Percentiles rank a stretch among this genome's conserved stretches.
phyloP scores from a whole-genome alignment of 2,113 vertebrate species.

The Orientallactaga bullata region DNA sequence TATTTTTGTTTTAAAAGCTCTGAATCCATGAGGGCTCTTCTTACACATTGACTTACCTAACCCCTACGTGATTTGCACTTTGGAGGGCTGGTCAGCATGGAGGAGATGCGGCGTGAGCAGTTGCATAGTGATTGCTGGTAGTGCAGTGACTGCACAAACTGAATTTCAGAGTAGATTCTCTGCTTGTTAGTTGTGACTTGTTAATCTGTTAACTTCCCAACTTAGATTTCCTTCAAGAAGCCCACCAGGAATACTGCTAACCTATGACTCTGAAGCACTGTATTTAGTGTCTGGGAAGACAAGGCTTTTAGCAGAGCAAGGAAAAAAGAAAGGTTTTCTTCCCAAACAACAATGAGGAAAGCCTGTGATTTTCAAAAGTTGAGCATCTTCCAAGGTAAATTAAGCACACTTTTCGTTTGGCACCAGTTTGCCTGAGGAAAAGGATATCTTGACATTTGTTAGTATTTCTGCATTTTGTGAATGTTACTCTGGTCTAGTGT shows the following conservation, averaged over 20 bases:
- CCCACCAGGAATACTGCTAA: neutral
- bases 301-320: neutral
- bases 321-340: neutral
- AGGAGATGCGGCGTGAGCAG: neutral
- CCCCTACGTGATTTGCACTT: neutral
- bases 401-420: conserved; percentile 43
- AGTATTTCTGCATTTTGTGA: conserved; percentile 2
- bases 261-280: neutral
- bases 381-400: conserved; percentile 29
- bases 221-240: conserved; percentile 29
- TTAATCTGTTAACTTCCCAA: neutral
- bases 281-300: neutral
- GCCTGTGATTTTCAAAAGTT: conserved; percentile 13
- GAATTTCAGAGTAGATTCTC: neutral
- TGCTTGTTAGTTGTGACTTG: conserved; percentile 3
- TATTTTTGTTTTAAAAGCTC: conserved; percentile 52
- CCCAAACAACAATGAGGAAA: neutral
- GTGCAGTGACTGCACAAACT: neutral
- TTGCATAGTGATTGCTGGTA: neutral
- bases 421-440: conserved; percentile 35
- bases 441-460: neutral
- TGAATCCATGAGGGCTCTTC: neutral
- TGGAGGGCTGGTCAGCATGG: neutral
- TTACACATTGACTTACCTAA: neutral
- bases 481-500: conserved; percentile 29